Evolutionary conservation across 2,797 vertebrate genomes (phyloP), one percentile per base, ranked within the genome.

Genomic region (Chelmon rostratus): DNA sequence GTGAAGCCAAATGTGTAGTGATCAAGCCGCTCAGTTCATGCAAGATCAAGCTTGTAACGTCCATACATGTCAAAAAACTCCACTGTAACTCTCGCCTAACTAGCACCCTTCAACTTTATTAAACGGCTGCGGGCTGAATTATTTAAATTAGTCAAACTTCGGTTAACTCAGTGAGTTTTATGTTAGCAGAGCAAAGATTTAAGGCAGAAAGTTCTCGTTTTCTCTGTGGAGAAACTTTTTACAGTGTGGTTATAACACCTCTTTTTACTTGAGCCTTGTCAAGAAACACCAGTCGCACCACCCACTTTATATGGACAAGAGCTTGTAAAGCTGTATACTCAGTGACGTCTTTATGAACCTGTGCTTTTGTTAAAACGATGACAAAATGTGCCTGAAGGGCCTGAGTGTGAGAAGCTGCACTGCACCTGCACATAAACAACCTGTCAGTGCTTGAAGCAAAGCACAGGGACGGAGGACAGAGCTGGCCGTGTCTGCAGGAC

Each of bases 401-500:
- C 10, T 8, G 11, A 2, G 21, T 54, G 28, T 57, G 53, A 46
- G 21, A 72, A n/a, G 5, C 50, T 1, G 21, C 49, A 52, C 18
- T 10, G 49, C 63, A 59, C 67, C 58, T 15, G 54, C 57, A 57
- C 64, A 58, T 52, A 56, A 83, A 68, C 72, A 69, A 35, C 46
- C 38, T 15, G 63, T 78, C 76, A 38, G 7, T 50, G 78, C 18
- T 46, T 13, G 19, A 65, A 58, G 33, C 6, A 18, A 66, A 21
- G 49, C 37, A 7, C 37, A 42, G 56, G 11, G 28, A 50, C 21
- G 8, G 38, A 8, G 33, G 70, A 11, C 47, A 44, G 66, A 70
- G 49, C 54, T 5, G 54, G 33, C 46, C 31, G 16, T 42, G 68
- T 78, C 79, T 65, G n/a, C 66, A 23, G 79, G 73, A 63, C 62